Evolutionary conservation across 1,140 invertebrate genomes (phyloP).

Genomic region (Trachymyrmex cornetzi): DNA sequence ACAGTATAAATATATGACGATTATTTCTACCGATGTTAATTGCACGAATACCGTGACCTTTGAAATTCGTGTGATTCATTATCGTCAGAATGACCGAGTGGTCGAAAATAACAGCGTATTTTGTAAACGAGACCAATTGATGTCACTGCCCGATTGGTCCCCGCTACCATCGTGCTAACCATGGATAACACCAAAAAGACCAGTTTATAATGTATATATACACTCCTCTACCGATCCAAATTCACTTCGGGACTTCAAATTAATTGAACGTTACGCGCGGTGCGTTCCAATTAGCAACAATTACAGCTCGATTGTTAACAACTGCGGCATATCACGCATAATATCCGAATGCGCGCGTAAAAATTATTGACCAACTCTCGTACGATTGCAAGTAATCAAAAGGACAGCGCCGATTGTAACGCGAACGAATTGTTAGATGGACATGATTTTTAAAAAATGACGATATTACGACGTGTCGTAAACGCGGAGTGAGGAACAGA

Average conservation of each 20-base stretch:
- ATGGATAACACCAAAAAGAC: conserved; percentile 30
- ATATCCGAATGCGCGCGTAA: conserved; percentile 18
- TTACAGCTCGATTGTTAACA: conserved; percentile 37
- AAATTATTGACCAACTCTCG: conserved; percentile 5
- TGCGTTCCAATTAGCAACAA: conserved; percentile 52
- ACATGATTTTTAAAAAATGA: conserved; percentile 44
- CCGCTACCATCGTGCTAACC: neutral
- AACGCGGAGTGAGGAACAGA: conserved; percentile 3
- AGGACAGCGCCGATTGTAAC: neutral
- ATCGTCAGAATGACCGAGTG: neutral
- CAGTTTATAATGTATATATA: conserved; percentile 27
- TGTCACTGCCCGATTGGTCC: neutral
- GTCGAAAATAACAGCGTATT: conserved; percentile 35
- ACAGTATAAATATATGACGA: neutral
- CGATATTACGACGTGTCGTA: conserved; percentile 28
- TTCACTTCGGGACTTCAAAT: conserved; percentile 37
- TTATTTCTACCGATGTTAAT: neutral
- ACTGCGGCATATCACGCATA: conserved; percentile 17
- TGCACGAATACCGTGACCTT: conserved; percentile 11
- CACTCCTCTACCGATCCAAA: conserved; percentile 2
- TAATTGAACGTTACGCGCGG: conserved; percentile 50
- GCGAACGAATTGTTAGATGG: neutral
- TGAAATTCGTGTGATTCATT: conserved; percentile 27
- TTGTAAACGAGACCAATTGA: conserved; percentile 31
- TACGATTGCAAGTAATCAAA: neutral